Percentiles rank a stretch among this genome's conserved stretches.
phyloP scores from a whole-genome alignment of 1,140 invertebrate species.

The Leptoteleia sp. region DNA sequence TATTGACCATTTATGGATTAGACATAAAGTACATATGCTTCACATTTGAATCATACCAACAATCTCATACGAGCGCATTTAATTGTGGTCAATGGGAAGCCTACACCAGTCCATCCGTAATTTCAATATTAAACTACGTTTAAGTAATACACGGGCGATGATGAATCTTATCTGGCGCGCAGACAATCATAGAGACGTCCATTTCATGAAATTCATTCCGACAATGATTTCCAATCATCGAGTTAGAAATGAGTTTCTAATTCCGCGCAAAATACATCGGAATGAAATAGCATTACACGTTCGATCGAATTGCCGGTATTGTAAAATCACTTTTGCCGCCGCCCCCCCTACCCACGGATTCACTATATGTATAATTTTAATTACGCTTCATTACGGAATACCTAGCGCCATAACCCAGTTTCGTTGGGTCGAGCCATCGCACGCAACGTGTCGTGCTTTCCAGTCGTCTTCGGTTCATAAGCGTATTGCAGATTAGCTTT shows the following conservation, averaged over 20 bases:
- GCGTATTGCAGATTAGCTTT: conserved; percentile 56
- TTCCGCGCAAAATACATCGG: conserved; percentile 13
- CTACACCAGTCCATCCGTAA: too few relatives aligned
- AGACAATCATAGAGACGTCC: too few relatives aligned
- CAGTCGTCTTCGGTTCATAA: conserved; percentile 66
- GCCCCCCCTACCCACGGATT: conserved; percentile 11
- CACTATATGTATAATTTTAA: conserved; percentile 68
- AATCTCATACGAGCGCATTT: too few relatives aligned
- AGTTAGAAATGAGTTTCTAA: conserved; percentile 12
- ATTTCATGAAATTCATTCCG: too few relatives aligned
- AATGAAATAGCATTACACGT: conserved; percentile 13
- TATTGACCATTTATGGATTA: too few relatives aligned
- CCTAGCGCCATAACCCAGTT: conserved; percentile 71
- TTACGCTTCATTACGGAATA: conserved; percentile 69
- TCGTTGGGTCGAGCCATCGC: conserved; percentile 50
- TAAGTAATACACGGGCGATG: too few relatives aligned
- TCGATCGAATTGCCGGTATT: conserved; percentile 18
- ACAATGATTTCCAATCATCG: neutral
- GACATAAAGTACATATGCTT: too few relatives aligned
- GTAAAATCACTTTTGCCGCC: conserved; percentile 46
- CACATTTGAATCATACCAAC: too few relatives aligned
- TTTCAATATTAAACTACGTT: too few relatives aligned
- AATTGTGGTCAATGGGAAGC: too few relatives aligned
- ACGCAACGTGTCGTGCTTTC: conserved; percentile 74
- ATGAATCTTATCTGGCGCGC: too few relatives aligned